Evolutionary conservation across 2,888 invertebrate species (phyloP), one percentile per base, ranked within the genome.

Genomic region (Ophioninae sp.): DNA sequence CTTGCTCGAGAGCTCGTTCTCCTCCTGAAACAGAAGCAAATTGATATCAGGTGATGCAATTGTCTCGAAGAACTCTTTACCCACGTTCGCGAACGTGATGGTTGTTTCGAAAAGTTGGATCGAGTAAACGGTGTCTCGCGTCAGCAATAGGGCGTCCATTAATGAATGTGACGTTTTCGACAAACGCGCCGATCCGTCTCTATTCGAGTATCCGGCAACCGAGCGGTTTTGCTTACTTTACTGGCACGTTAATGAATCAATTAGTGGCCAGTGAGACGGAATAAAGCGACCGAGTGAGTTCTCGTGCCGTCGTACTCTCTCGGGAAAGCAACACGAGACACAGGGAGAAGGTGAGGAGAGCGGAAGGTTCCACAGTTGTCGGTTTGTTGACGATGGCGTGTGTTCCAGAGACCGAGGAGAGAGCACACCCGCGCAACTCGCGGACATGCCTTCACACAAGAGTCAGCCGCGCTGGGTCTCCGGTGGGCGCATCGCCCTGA

Each of bases 1-100:
- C 95, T 94, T 95, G 95, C 94, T 95, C 95, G 93, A 93, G 93
- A 94, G 93, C 94, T 95, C 95, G 93, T 95, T 95, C 92, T 95
- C 96, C 94, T 96, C 96, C 96, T 96, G 93, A 13, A 95, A 95
- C 89, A 94, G 93, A 20, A 83, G 85, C 44, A 59, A 8, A 22
- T 59, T 20, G 59, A 20, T 22, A 22, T 59, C 22, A 59, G 20
- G 22, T 59, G 20, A 22, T 6, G 59, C 7, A 59, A 9, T 59
- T 59, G 59, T 59, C 22, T 7, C 22, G 10, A 59, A 59, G 22
- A 59, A 22, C 8, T 59, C 9, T 6, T 22, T 9, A 1, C 59
- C 22, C 7, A 22, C 59, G 59, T 22, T 22, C 8, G 9, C 20
- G 20, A 22, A 6, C 17, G 20, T 6, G 10, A 59, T 22, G 20